phyloP scores from a whole-genome alignment of 1,140 invertebrate genomes.

The Frieseomelitta varia region DNA sequence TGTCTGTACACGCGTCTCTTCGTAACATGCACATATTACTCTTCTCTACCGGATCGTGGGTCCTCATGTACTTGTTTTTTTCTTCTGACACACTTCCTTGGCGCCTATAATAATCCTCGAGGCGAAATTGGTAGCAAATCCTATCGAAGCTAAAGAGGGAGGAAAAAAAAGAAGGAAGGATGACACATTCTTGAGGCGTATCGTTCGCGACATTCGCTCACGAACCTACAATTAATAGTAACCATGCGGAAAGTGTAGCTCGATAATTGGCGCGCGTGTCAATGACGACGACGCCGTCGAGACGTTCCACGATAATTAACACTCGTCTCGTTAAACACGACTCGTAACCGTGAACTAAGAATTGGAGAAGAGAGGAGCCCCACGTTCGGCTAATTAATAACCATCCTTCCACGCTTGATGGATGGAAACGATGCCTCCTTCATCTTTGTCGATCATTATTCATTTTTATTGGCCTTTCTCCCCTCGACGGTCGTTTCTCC shows the following conservation, averaged over 20 bases:
- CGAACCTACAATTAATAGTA: conserved; percentile 38
- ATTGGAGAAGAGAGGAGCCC: not conserved
- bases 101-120: not conserved
- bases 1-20: not conserved
- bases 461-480: not conserved
- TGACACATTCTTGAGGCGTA: not conserved
- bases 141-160: not conserved
- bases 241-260: conserved; percentile 26
- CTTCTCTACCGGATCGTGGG: not conserved
- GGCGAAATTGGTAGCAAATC: not conserved
- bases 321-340: conserved; percentile 15
- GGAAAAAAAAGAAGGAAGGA: not conserved
- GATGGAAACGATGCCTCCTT: not conserved
- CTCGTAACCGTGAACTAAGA: not conserved
- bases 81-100: not conserved
- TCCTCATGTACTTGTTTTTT: not conserved
- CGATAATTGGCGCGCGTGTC: conserved; percentile 39
- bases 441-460: not conserved
- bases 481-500: not conserved
- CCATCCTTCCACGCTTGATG: not conserved
- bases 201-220: conserved; percentile 20
- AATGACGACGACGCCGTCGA: conserved; percentile 34
- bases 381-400: conserved; percentile 31
- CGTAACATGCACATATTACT: not conserved
- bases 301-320: conserved; percentile 34